Evolutionary conservation across 1,140 invertebrate genomes (phyloP).

Genomic region (Rhynchophorus ferrugineus): DNA sequence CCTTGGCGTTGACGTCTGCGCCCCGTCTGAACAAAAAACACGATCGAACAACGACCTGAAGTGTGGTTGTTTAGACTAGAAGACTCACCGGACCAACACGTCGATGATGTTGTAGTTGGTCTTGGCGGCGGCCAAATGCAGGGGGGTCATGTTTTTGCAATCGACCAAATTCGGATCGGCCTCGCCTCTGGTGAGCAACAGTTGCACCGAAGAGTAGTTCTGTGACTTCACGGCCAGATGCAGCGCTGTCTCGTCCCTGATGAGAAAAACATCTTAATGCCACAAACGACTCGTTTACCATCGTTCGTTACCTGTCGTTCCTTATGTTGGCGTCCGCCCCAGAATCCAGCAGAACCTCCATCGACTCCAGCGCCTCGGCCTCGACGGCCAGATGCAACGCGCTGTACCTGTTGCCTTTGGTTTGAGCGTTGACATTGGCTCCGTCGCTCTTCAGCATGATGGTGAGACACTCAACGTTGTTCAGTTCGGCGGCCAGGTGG

Average conservation of each 20-base stretch:
- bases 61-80: neutral
- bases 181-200: slow-evolving; percentile 60
- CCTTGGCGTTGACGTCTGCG: slow-evolving; percentile 75
- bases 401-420: slow-evolving; percentile 61
- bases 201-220: slow-evolving; percentile 68
- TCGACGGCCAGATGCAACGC: slow-evolving; percentile 74
- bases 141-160: slow-evolving; percentile 64
- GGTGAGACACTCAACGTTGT: slow-evolving; percentile 60
- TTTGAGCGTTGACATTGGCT: slow-evolving; percentile 54
- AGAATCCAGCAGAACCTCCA: slow-evolving; percentile 61
- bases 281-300: neutral
- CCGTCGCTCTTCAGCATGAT: slow-evolving; percentile 57
- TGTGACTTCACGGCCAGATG: slow-evolving; percentile 70
- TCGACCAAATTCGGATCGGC: slow-evolving; percentile 69
- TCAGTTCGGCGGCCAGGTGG: slow-evolving; percentile 67
- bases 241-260: slow-evolving; percentile 63
- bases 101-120: slow-evolving; percentile 69
- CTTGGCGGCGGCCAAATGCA: slow-evolving; percentile 72
- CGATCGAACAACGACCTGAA: neutral
- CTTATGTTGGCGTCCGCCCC: slow-evolving; percentile 61
- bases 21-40: slow-evolving; percentile 48
- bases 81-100: slow-evolving; percentile 47
- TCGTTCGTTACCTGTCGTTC: slow-evolving; percentile 53
- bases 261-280: too few species aligned
- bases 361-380: slow-evolving; percentile 64